Percentiles rank a stretch among this genome's conserved stretches.
Conservation (phyloP, 1,140 invertebrate species). For the Ephestia elutella region DNA sequence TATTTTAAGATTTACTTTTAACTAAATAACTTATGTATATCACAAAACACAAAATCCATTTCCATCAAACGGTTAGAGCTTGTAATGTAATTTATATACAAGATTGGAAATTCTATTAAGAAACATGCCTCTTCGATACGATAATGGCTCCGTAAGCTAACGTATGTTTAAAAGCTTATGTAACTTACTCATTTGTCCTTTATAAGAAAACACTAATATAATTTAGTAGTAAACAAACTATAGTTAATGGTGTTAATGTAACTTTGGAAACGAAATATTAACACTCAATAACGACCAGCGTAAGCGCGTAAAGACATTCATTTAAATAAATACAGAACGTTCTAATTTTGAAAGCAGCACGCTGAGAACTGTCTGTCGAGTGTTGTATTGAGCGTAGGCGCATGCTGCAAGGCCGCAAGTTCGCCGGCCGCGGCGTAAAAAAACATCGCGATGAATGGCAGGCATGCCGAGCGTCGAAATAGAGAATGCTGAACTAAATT, state of each 20-base stretch:
- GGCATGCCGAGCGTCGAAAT: neutral
- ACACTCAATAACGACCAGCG: neutral
- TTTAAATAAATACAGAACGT: slow-evolving; percentile 30
- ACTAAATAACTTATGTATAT: too few relatives aligned
- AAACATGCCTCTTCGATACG: too few relatives aligned
- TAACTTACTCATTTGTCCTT: too few relatives aligned
- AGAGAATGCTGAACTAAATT: slow-evolving; percentile 25
- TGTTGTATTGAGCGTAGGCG: slow-evolving; percentile 38
- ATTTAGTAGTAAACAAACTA: too few relatives aligned
- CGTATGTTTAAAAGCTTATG: too few relatives aligned
- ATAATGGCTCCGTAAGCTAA: too few relatives aligned
- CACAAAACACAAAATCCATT: too few relatives aligned
- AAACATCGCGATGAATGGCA: slow-evolving; percentile 55
- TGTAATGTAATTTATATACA: too few relatives aligned
- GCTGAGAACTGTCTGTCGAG: slow-evolving; percentile 14
- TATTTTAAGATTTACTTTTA: slow-evolving; percentile 23
- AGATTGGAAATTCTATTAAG: too few relatives aligned
- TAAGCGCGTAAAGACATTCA: neutral
- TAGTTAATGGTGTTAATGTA: too few relatives aligned
- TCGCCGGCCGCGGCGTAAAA: slow-evolving; percentile 53
- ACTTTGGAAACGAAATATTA: neutral
- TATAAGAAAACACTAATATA: too few relatives aligned
- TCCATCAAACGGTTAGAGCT: too few relatives aligned
- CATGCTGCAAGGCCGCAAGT: slow-evolving; percentile 53
- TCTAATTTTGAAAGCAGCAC: slow-evolving; percentile 39